Percentiles rank a stretch among this genome's conserved stretches.
Conservation (phyloP, 2,888 invertebrate genomes). For the Furcula furcula region DNA sequence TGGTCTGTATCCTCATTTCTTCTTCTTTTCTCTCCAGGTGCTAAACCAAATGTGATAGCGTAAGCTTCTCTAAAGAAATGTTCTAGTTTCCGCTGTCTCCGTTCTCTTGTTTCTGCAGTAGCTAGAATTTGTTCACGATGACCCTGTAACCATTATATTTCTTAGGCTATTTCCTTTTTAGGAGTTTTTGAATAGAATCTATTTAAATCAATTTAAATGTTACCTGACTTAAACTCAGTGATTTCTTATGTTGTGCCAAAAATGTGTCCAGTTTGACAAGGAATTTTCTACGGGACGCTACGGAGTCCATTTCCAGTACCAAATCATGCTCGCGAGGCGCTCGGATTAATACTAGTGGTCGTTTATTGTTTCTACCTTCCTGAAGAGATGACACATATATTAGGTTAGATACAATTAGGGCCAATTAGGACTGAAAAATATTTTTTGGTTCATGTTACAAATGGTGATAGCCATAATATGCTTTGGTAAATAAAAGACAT, state of each 20-base stretch:
- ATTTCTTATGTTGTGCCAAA: slow-evolving; percentile 91
- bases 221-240: slow-evolving; percentile 87
- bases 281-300: slow-evolving; percentile 91
- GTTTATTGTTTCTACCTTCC: slow-evolving; percentile 86
- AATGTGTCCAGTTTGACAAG: slow-evolving; percentile 93
- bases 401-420: background rate
- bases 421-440: too few species aligned
- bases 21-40: slow-evolving; percentile 91
- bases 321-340: slow-evolving; percentile 95
- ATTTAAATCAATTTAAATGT: slow-evolving; percentile 31
- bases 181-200: too few species aligned
- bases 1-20: slow-evolving; percentile 89
- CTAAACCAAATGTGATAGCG: slow-evolving; percentile 93
- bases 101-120: slow-evolving; percentile 95
- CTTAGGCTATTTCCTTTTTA: too few species aligned
- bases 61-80: slow-evolving; percentile 98
- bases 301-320: slow-evolving; percentile 93
- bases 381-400: slow-evolving; percentile 30
- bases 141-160: too few species aligned
- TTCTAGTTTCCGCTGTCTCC: slow-evolving; percentile 95
- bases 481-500: too few species aligned
- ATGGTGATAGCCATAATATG: too few species aligned
- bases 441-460: too few species aligned
- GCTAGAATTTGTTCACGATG: slow-evolving; percentile 93
- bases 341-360: slow-evolving; percentile 90